Percentiles rank a stretch among this genome's conserved stretches.
These are phyloP conservation scores for Ditylenchus dipsaci DNA, from an alignment of 1,140 invertebrate genomes.

Conservation along the genomic window DNA sequence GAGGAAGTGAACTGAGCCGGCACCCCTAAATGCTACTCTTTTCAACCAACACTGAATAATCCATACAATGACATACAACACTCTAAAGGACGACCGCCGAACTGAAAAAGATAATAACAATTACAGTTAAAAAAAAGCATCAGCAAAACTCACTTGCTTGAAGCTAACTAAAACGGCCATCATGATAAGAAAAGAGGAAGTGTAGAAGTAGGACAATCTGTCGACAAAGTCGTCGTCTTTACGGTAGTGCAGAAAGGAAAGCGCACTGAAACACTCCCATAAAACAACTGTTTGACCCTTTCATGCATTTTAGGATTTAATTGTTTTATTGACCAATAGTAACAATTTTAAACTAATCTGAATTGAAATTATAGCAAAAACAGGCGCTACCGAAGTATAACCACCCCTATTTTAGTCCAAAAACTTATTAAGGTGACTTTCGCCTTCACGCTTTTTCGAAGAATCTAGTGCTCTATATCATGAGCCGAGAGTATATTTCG, in stretches of 20 bases:
- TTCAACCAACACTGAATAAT: slow-evolving; percentile 8
- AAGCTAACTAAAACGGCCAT: slow-evolving; percentile 63
- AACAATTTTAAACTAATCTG: too few species aligned
- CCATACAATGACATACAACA: slow-evolving; percentile 35
- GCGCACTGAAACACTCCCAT: slow-evolving; percentile 10
- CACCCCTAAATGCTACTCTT: slow-evolving; percentile 28
- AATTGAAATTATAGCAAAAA: too few species aligned
- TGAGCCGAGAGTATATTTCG: too few species aligned
- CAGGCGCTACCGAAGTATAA: too few species aligned
- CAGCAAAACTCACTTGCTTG: slow-evolving; percentile 59
- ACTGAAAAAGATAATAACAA: slow-evolving; percentile 20
- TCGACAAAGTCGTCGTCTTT: slow-evolving; percentile 64
- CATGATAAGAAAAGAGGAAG: slow-evolving; percentile 62
- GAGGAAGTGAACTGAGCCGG: slow-evolving; percentile 54
- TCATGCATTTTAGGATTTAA: too few species aligned
- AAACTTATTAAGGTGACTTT: too few species aligned
- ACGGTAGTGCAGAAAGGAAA: slow-evolving; percentile 53
- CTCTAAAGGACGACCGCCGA: slow-evolving; percentile 57
- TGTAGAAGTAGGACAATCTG: slow-evolving; percentile 63
- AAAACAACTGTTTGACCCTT: not conserved
- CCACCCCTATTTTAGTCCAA: too few species aligned
- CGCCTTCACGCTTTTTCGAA: too few species aligned
- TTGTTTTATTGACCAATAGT: too few species aligned
- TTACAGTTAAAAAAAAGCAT: slow-evolving; percentile 11
- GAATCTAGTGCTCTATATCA: too few species aligned